Evolutionary conservation across 2,113 vertebrate genomes (phyloP).

Genomic region (Himantopus leucocephalus): DNA sequence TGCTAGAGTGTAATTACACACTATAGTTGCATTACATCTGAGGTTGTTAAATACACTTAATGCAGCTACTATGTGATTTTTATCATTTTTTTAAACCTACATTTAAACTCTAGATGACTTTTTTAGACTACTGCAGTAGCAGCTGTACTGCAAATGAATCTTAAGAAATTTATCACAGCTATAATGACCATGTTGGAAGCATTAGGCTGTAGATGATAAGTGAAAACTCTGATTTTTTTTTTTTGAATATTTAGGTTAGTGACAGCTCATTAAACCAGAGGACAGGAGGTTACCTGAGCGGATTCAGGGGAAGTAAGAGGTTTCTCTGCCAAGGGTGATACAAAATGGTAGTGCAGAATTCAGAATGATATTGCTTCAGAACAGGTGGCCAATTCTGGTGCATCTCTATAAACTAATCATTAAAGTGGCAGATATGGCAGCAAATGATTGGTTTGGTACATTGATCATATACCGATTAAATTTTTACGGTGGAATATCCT

Average conservation of each 20-base stretch:
- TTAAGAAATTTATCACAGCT: not conserved
- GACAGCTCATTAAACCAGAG: not conserved
- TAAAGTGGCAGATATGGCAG: not conserved
- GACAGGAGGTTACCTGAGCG: not conserved
- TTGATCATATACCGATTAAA: not conserved
- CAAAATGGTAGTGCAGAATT: not conserved
- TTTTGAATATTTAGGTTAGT: not conserved
- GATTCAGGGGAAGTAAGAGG: not conserved
- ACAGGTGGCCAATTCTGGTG: not conserved
- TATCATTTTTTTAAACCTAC: not conserved
- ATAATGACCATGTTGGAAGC: fast-evolving
- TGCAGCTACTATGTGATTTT: not conserved
- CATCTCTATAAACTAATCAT: not conserved
- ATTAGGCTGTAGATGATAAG: not conserved
- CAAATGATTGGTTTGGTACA: not conserved
- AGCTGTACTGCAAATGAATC: not conserved
- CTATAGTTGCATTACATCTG: not conserved
- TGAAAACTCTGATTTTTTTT: not conserved
- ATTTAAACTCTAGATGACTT: not conserved
- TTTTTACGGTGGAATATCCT: not conserved
- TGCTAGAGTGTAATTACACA: not conserved
- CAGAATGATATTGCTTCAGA: not conserved
- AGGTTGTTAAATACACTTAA: not conserved
- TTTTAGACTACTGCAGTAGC: not conserved
- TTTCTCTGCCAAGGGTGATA: not conserved